Evolutionary conservation across 2,797 vertebrate species (phyloP), one percentile per base, ranked within the genome.

Genomic region (Falco cherrug): DNA sequence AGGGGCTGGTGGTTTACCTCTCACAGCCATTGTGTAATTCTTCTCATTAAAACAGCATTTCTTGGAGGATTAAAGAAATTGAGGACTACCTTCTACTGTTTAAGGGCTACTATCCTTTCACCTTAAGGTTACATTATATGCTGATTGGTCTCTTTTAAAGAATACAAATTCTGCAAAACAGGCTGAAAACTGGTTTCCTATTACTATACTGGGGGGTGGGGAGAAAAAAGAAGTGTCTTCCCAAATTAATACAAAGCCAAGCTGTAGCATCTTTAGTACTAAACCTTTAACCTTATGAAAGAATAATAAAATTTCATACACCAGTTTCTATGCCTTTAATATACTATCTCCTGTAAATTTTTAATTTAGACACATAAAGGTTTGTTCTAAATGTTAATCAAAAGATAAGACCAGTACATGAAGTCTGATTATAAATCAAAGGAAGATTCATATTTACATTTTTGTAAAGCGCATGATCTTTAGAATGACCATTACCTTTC

Each of bases 191-290:
- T 61, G 1, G 4, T 74, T 91, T 79, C 84, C 50, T 73, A 57
- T 20, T 48, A 53, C 6, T 76, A 0, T 20, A 80, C 11, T 2
- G 1, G 8, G 8, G 5, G 13, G 41, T 2, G 1, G 8, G 8
- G 16, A 5, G 11, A 54, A 79, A 79, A 89, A 64, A 43, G 48
- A 45, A 18, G 43, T 45, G 43, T 18, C 43, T 19, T 45, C 43
- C 43, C 17, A 45, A 8, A 79, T 73, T 31, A 79, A 86, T 48
- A 61, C 3, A 4, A 93, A 90, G 39, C 33, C 3, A 26, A 76
- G 20, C 5, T 84, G 5, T 63, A 68, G 26, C 29, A 71, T 16
- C 35, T 84, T 11, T 5, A 2, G 10, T 43, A 68, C 19, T 39
- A 31, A 68, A 75, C 39, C 61, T 86, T 85, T 35, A 88, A 56